Percentiles rank a stretch among this genome's conserved stretches.
Conservation (phyloP, 2,888 invertebrate species). For the Coelogynopora nodosa region DNA sequence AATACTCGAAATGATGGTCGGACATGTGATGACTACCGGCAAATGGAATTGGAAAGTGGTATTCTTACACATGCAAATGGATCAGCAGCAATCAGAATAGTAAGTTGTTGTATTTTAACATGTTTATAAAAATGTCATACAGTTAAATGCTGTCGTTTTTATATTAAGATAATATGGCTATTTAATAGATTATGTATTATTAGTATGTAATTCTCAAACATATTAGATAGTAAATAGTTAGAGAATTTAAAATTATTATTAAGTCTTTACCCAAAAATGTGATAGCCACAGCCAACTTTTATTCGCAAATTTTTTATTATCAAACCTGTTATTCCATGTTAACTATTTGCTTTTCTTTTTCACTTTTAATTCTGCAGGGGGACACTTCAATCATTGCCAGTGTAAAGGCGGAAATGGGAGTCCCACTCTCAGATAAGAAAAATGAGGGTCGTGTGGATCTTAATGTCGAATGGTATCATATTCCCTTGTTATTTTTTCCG, state of each 20-base stretch:
- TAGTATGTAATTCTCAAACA: no score
- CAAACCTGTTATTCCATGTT: no score
- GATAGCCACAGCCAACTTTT: no score
- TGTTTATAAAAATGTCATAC: neutral
- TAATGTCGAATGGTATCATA: neutral
- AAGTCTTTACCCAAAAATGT: no score
- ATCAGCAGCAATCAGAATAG: neutral
- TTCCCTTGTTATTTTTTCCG: no score
- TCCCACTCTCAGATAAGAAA: neutral
- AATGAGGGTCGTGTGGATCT: neutral
- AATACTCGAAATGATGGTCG: neutral
- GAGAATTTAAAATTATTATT: no score
- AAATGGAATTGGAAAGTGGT: neutral
- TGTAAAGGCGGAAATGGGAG: neutral
- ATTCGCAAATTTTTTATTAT: no score
- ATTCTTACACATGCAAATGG: neutral
- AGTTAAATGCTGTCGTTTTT: neutral
- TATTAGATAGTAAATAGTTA: no score
- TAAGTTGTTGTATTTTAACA: neutral
- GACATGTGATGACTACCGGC: neutral
- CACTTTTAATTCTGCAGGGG: no score
- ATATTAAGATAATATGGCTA: neutral
- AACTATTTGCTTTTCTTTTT: no score
- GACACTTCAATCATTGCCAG: neutral
- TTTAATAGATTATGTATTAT: no score